Evolutionary conservation across 2,888 invertebrate genomes (phyloP).

Genomic region (Alloscopus bannaensis): DNA sequence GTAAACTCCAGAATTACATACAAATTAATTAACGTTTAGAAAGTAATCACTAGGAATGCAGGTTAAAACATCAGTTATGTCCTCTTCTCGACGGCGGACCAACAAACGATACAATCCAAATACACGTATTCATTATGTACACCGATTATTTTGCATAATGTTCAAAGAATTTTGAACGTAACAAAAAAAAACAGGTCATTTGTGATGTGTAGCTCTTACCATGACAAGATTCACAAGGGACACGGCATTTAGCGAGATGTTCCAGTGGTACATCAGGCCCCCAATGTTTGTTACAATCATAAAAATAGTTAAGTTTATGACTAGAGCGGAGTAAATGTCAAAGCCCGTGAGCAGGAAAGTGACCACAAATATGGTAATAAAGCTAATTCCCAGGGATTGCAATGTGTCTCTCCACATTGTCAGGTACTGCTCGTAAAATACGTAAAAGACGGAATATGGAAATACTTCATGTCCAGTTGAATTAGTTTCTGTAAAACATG

Average conservation of each 20-base stretch:
- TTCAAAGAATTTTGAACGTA: too few relatives aligned
- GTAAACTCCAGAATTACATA: slow-evolving; percentile 30
- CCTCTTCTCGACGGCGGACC: slow-evolving; percentile 70
- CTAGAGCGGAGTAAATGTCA: slow-evolving; percentile 76
- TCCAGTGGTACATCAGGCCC: slow-evolving; percentile 95
- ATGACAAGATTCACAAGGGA: slow-evolving; percentile 97
- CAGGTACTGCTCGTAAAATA: slow-evolving; percentile 88
- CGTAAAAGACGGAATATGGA: slow-evolving; percentile 72
- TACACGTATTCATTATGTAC: not conserved
- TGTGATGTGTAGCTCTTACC: slow-evolving; percentile 78
- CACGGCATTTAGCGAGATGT: slow-evolving; percentile 92
- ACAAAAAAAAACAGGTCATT: too few relatives aligned
- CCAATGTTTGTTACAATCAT: slow-evolving; percentile 90
- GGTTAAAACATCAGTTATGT: slow-evolving; percentile 64
- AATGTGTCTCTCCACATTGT: slow-evolving; percentile 90
- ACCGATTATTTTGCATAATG: not conserved
- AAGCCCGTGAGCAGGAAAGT: slow-evolving; percentile 96
- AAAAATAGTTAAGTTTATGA: slow-evolving; percentile 80
- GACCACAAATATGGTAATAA: slow-evolving; percentile 93
- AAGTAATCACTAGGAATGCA: slow-evolving; percentile 66
- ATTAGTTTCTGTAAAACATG: slow-evolving; percentile 65
- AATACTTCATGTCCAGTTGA: slow-evolving; percentile 72
- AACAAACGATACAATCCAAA: slow-evolving; percentile 82
- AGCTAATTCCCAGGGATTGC: slow-evolving; percentile 90
- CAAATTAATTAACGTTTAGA: slow-evolving; percentile 23